A percentile compares a stretch with the other conserved stretches of the same genome.
Conservation (phyloP, 2,888 invertebrate genomes). For the Coelinius sp. region DNA sequence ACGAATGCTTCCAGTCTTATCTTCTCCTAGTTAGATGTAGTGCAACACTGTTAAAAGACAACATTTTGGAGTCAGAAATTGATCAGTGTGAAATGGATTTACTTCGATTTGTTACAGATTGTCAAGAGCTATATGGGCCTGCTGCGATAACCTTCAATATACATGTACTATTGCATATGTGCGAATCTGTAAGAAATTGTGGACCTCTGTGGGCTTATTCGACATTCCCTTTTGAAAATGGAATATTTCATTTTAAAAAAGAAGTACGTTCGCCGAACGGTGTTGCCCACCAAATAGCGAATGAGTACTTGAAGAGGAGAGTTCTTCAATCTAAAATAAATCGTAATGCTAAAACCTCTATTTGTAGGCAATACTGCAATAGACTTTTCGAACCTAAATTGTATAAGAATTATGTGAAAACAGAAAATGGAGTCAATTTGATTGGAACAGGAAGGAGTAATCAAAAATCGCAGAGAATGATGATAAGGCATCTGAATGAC, state of each 20-base stretch:
- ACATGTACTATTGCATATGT: slow-evolving; percentile 41
- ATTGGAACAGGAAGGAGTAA: neutral
- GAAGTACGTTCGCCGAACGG: neutral
- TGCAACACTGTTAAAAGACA: neutral
- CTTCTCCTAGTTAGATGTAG: slow-evolving; percentile 28
- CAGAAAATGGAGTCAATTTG: neutral
- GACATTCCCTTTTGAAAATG: slow-evolving; percentile 37
- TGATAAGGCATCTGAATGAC: neutral
- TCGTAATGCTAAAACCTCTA: neutral
- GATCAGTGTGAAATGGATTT: slow-evolving; percentile 42
- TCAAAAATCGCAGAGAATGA: neutral
- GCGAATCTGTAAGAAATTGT: slow-evolving; percentile 39
- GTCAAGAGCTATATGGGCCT: slow-evolving; percentile 41
- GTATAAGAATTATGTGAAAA: neutral
- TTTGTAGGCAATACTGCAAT: neutral
- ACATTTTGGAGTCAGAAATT: slow-evolving; percentile 30
- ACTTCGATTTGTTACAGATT: slow-evolving; percentile 39
- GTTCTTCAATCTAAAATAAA: neutral
- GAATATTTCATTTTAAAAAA: neutral
- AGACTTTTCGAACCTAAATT: neutral
- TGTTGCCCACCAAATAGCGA: neutral
- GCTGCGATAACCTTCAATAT: slow-evolving; percentile 46
- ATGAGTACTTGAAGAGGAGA: neutral
- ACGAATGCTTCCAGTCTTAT: slow-evolving; percentile 24
- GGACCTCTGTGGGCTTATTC: slow-evolving; percentile 44